Evolutionary conservation across 2,888 invertebrate species (phyloP).

Genomic region (Synergus itoensis): DNA sequence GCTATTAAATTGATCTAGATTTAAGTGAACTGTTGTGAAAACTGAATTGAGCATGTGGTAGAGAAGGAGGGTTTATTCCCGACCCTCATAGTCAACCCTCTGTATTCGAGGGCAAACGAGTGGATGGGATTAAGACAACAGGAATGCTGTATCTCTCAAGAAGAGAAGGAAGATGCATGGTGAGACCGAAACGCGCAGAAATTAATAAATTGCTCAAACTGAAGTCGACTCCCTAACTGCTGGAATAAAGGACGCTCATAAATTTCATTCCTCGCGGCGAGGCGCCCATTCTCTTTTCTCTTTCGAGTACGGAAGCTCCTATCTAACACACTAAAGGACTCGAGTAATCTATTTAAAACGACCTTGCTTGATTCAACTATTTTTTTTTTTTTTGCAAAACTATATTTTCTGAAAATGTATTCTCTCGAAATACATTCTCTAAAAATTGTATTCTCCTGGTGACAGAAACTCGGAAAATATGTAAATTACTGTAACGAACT

Average conservation of each 20-base stretch:
- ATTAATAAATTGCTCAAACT: constrained; percentile 76
- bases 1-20: constrained; percentile 31
- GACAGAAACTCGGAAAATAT: constrained; percentile 21
- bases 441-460: constrained; percentile 15
- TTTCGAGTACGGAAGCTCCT: constrained; percentile 1
- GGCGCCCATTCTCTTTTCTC: constrained; percentile 40
- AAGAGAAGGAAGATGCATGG: constrained; percentile 51
- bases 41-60: not conserved
- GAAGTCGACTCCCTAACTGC: constrained; percentile 69
- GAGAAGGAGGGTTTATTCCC: constrained; percentile 2
- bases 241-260: constrained; percentile 73
- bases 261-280: constrained; percentile 69
- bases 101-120: not conserved
- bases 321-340: constrained; percentile 15
- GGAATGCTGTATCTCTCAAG: constrained; percentile 56
- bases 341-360: constrained; percentile 25
- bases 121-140: constrained; percentile 46
- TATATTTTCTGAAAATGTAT: constrained; percentile 6
- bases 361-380: constrained; percentile 20
- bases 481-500: constrained; percentile 34
- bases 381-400: not conserved
- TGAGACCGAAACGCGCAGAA: constrained; percentile 67
- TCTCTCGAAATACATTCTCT: constrained; percentile 18
- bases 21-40: constrained; percentile 30
- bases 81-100: not conserved